Evolutionary conservation across 2,797 vertebrate species (phyloP).

Genomic region (Chaenodraco wilsoni): DNA sequence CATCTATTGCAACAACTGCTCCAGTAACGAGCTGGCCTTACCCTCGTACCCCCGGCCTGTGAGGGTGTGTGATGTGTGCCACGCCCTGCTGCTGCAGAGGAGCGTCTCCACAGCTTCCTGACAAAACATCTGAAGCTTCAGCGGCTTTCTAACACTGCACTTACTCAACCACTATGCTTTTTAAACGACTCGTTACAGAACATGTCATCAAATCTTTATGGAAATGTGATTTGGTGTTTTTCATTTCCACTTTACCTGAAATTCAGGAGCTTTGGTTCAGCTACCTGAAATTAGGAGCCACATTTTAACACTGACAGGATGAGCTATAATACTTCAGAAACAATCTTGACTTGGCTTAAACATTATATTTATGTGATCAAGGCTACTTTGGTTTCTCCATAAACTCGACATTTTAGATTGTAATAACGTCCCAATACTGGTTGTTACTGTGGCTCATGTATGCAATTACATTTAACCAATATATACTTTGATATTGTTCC

Average conservation of each 20-base stretch:
- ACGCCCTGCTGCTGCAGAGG: constrained; percentile 92
- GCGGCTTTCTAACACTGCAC: constrained; percentile 28
- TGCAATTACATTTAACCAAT: background rate
- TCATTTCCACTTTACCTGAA: constrained; percentile 56
- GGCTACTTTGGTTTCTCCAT: constrained; percentile 3
- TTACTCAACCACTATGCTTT: constrained; percentile 26
- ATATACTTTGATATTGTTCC: constrained; percentile 13
- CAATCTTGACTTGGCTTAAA: background rate
- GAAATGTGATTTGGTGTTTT: constrained; percentile 50
- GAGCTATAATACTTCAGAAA: constrained; percentile 14
- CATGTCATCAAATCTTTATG: constrained; percentile 32
- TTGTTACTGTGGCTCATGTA: constrained; percentile 1
- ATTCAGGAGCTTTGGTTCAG: constrained; percentile 56
- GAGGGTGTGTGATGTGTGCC: constrained; percentile 93
- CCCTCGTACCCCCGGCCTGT: constrained; percentile 96
- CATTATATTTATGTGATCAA: constrained; percentile 5
- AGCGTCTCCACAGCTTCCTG: constrained; percentile 88
- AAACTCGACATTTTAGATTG: constrained; percentile 5
- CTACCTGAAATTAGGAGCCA: constrained; percentile 17
- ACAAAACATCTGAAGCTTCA: constrained; percentile 45
- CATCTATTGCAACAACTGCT: constrained; percentile 96
- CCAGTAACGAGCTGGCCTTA: constrained; percentile 93
- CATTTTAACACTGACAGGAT: constrained; percentile 32
- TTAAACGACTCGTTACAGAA: background rate
- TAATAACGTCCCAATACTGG: background rate